A percentile compares a stretch with the other conserved stretches of the same genome.
phyloP scores from a whole-genome alignment of 2,113 vertebrate species.

The Syngnathus scovelli region DNA sequence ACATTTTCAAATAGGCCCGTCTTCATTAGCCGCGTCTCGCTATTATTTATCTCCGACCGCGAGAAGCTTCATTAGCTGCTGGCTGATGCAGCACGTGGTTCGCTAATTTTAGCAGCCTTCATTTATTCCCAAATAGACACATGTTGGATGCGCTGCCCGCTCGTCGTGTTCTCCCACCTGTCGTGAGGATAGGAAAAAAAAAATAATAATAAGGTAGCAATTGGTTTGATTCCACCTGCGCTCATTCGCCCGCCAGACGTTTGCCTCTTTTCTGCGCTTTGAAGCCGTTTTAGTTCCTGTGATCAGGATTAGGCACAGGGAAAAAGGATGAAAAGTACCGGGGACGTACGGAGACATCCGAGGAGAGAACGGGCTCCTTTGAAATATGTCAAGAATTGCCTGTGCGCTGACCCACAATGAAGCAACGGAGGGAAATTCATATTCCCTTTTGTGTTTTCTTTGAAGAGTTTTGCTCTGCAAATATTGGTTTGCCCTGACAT shows the following conservation, averaged over 20 bases:
- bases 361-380: constrained; percentile 38
- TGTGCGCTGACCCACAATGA: constrained; percentile 51
- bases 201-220: constrained; percentile 24
- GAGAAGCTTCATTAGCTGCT: constrained; percentile 61
- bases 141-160: constrained; percentile 31
- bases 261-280: constrained; percentile 49
- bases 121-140: constrained; percentile 49
- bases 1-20: constrained; percentile 53
- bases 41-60: constrained; percentile 63
- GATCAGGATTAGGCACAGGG: constrained; percentile 52
- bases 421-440: constrained; percentile 53
- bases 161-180: constrained; percentile 23
- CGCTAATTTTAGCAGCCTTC: constrained; percentile 59
- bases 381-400: constrained; percentile 51
- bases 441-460: constrained; percentile 35
- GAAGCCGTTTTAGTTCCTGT: constrained; percentile 57
- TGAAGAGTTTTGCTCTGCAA: constrained; percentile 46
- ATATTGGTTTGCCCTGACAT: constrained; percentile 23
- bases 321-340: constrained; percentile 53
- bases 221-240: constrained; percentile 50
- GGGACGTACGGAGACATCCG: constrained; percentile 43
- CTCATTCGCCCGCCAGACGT: constrained; percentile 28
- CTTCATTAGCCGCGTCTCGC: constrained; percentile 64
- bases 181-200: background rate
- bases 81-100: constrained; percentile 37